Evolutionary conservation across 2,797 vertebrate species (phyloP), one percentile per base, ranked within the genome.

Genomic region (Labroides dimidiatus): DNA sequence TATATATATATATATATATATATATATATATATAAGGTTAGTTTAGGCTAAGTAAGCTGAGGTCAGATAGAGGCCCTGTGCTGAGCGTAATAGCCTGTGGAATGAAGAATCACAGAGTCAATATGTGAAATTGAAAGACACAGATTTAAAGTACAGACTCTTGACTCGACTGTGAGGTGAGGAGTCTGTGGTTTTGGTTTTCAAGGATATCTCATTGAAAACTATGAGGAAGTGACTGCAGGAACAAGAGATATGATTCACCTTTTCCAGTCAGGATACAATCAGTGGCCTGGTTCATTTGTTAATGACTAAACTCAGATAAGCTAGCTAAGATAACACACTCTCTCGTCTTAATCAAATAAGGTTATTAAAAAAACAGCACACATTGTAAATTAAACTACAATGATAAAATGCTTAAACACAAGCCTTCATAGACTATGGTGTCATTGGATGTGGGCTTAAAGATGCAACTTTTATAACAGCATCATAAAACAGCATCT

Each of bases 401-500:
- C 21, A 30, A 9, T 43, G 2, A 13, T 57, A n/a, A 39, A 53
- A 36, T 17, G 6, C 1, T 27, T 6, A 17, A n/a, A 43, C 6
- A 27, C 8, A 0, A 20, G n/a, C 20, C 4, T 19, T 16, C 12
- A 30, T 42, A 10, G 33, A 37, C 16, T 19, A 10, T 13, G 0
- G 5, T 23, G 10, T 11, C 17, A 48, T n/a, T 8, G 45, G 17
- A n/a, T 48, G 3, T 0, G 2, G 10, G 2, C n/a, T 42, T 44
- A 8, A 30, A 4, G 39, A 33, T 13, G 15, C 27, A 60, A 15
- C 14, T 14, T 13, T 30, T 7, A 24, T 47, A 23, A 24, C 13
- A 41, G 47, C 9, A 10, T 30, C 14, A 36, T 36, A 43, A 23
- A 33, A 45, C 3, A 37, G 48, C 27, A 64, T 68, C 95, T 95